Evolutionary conservation across 1,140 invertebrate species (phyloP).

Genomic region (Lasioglossum baleicum): DNA sequence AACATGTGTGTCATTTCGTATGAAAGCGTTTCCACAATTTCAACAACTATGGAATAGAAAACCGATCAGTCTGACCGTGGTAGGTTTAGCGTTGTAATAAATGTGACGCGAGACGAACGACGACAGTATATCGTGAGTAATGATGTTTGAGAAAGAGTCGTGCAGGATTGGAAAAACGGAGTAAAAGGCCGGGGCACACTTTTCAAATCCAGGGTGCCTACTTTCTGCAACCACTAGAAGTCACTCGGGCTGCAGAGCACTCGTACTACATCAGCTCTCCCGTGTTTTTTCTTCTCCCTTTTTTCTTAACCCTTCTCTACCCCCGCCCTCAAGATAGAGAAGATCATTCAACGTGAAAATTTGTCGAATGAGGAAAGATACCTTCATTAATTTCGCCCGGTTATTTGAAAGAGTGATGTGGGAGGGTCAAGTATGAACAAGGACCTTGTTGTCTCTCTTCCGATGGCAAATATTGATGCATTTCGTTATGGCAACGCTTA

Average conservation of each 20-base stretch:
- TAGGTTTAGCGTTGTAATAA: no score
- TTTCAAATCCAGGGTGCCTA: neutral
- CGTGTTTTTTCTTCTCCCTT: neutral
- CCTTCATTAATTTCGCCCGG: neutral
- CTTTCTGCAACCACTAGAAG: constrained; percentile 22
- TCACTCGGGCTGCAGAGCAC: neutral
- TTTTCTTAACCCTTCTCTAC: neutral
- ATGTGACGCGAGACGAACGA: neutral
- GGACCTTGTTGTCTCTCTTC: neutral
- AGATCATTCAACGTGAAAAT: neutral
- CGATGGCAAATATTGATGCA: neutral
- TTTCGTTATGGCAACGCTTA: neutral
- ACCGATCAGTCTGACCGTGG: no score
- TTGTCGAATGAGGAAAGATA: neutral
- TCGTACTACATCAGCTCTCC: neutral
- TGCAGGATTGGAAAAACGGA: neutral
- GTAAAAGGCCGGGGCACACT: neutral
- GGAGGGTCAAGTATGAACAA: neutral
- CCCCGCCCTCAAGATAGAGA: neutral
- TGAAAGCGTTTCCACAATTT: no score
- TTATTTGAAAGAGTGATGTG: neutral
- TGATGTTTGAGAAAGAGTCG: neutral
- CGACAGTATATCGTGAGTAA: neutral
- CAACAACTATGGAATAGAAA: no score
- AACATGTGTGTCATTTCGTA: no score